phyloP scores from a whole-genome alignment of 2,797 vertebrate genomes.

The Spatula versicolor region DNA sequence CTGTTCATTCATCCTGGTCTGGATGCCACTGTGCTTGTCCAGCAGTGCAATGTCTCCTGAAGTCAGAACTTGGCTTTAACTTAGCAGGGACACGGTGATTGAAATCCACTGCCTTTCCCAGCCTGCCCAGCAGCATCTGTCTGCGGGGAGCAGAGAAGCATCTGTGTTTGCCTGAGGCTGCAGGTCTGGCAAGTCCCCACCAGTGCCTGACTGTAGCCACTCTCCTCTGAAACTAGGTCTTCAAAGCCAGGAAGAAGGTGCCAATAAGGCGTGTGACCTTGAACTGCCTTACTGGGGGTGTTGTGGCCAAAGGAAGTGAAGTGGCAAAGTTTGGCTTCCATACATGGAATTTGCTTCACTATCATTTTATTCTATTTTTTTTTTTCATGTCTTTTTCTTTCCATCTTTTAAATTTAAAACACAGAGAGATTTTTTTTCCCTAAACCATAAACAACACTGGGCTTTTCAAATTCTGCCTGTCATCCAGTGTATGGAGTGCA shows the following conservation, averaged over 20 bases:
- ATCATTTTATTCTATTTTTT: background rate
- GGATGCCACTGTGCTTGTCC: background rate
- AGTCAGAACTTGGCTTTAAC: background rate
- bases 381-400: background rate
- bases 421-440: background rate
- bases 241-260: background rate
- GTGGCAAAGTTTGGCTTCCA: background rate
- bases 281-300: background rate
- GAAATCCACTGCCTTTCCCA: background rate
- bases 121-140: background rate
- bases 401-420: background rate
- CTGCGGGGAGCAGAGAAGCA: background rate
- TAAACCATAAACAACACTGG: background rate
- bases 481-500: background rate
- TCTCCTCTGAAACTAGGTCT: rapidly evolving
- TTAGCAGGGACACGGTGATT: background rate
- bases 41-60: background rate
- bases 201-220: background rate
- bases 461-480: background rate
- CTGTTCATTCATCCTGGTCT: too few species aligned
- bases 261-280: background rate
- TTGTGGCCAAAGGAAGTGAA: background rate
- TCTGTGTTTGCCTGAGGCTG: background rate
- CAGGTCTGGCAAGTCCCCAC: background rate
- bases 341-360: background rate